Base-by-base conservation (phyloP, 2,888 invertebrate genomes). In the Copidosoma aretas region DNA sequence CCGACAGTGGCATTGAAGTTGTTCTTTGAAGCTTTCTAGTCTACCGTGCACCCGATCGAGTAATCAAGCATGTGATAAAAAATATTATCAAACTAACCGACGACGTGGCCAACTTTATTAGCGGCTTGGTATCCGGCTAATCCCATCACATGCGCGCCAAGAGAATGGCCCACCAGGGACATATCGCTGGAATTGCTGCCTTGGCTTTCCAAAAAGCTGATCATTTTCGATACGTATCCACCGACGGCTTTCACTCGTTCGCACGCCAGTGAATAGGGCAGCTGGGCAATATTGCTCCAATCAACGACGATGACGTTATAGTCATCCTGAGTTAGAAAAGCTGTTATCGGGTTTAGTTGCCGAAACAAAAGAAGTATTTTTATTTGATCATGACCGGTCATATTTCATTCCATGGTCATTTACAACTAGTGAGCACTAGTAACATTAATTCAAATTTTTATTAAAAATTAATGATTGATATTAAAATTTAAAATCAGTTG, bases 71-170 rank as follows among this genome's bases (percentile, higher is more conserved):
- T 10, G 21, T 22, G 39, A 43, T 15, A 24, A 66, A 62, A 63
- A 60, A 64, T 60, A 3, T 62, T 70, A 56, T 49, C 5, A 51
- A 64, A 60, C 72, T 43, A 10, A 72, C 72, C 72, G 10, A 71
- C 73, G 12, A 72, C 46, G 66, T 70, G 71, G 15, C 67, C 74
- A 56, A 74, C 60, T 72, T 70, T 71, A 56, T 60, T 56, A 4
- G 21, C 58, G 10, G 72, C 41, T 19, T 68, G 49, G 49, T 67
- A 68, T 17, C 72, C 74, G 14, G 75, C 72, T 24, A 72, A 61
- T 60, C 75, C 76, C 63, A 74, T 68, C n/a, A 76, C 65, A 24
- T 74, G 76, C 10, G 75, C 75, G 21, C 76, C 76, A 10, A 76
- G 67, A 10, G 75, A 75, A 71, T 76, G 74, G 17, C 75, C 76